These are phyloP conservation scores for Corella eumyota DNA, from an alignment of 23 tunicate genomes.

Conservation along the genomic window DNA sequence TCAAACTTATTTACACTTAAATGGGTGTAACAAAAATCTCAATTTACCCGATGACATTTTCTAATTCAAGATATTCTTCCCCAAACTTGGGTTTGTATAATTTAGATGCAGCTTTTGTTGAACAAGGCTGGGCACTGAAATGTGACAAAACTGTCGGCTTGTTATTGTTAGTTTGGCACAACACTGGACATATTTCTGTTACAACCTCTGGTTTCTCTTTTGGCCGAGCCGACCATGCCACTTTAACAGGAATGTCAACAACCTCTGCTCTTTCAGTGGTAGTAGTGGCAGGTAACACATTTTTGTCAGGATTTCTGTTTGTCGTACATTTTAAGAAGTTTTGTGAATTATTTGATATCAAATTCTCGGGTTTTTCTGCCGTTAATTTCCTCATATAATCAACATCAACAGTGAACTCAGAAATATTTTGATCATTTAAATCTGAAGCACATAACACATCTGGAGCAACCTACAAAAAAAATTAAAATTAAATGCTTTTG, in stretches of 20 bases:
- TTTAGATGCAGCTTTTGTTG: conserved; percentile 18
- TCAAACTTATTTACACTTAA: not conserved
- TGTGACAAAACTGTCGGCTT: conserved; percentile 48
- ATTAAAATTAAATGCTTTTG: too few species aligned
- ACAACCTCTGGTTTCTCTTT: not conserved
- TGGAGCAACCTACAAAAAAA: conserved; percentile 84
- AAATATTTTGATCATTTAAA: conserved; percentile 70
- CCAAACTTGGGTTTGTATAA: conserved; percentile 55
- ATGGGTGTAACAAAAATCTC: not conserved
- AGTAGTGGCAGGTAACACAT: not conserved
- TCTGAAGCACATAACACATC: conserved; percentile 71
- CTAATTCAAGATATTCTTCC: conserved; percentile 45
- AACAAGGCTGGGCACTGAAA: conserved; percentile 14
- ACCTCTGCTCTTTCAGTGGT: not conserved
- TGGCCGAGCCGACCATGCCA: conserved; percentile 22
- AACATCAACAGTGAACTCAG: conserved; percentile 83
- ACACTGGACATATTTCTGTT: not conserved
- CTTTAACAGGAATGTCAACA: conserved; percentile 29
- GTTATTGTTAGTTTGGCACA: not conserved
- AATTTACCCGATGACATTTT: conserved; percentile 67
- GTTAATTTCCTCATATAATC: conserved; percentile 37
- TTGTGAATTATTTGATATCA: not conserved
- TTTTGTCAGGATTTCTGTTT: not conserved
- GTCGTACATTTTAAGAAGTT: not conserved
- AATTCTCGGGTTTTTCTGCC: not conserved